Evolutionary conservation across 2,113 vertebrate species (phyloP), one percentile per base, ranked within the genome.

Genomic region (Neofelis nebulosa): DNA sequence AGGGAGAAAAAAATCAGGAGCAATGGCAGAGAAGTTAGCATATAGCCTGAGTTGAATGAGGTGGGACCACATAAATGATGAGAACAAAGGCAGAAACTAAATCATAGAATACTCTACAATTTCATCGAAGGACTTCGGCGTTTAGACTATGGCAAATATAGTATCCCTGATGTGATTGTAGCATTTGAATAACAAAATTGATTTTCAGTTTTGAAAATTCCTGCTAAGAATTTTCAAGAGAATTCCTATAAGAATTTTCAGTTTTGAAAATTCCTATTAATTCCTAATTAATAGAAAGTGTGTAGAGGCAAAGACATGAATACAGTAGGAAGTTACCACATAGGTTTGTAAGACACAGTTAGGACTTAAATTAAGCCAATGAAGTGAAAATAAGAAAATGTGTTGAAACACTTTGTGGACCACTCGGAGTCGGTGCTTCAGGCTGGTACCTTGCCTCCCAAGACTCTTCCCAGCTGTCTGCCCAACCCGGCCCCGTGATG

Each of bases 161-260:
- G 3, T 7, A 78, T 7, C 3, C 25, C 12, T 78, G 31, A 66
- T 65, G 76, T 29, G 23, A 36, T 76, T 68, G 33, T 45, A 57
- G 2, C 3, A 57, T 38, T 66, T 41, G 16, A 94, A 55, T 45
- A 41, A 73, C 4, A 33, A 86, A 55, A 86, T 73, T 45, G 9
- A 73, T 57, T 87, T 94, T 87, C 27, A 25, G 10, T 87, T 96
- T 87, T 81, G 10, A 81, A 91, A 91, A 94, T 80, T 33, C 10
- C 36, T 45, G 45, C 1, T 45, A 45, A 45, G 45, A 45, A 45
- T 45, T 45, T 45, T 45, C 45, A 45, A 45, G 9, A 45, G 7
- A 45, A 45, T 45, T 45, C 45, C 45, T 45, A 45, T 45, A 45
- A 45, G 45, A 45, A 73, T 57, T 81, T 94, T 82, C 27, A 25